A percentile compares a stretch with the other conserved stretches of the same genome.
Conservation (phyloP, 2,888 invertebrate species). For the Euzophera pinguis region DNA sequence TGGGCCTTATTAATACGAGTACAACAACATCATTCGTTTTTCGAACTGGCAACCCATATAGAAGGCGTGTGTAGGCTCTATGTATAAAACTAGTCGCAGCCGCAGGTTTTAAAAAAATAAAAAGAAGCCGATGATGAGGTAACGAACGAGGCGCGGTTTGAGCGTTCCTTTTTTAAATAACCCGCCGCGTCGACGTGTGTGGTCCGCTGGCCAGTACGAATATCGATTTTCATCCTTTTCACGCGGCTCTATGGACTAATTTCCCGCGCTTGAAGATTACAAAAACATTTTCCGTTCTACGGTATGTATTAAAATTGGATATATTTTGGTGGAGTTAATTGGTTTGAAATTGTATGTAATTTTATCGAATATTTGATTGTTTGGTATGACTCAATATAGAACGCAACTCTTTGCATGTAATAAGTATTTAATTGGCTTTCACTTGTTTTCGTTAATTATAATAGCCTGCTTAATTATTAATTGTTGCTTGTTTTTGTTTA, state of each 20-base stretch:
- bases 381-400: slow-evolving; percentile 40
- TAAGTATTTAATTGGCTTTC: slow-evolving; percentile 17
- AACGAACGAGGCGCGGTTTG: slow-evolving; percentile 76
- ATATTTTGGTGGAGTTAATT: slow-evolving; percentile 48
- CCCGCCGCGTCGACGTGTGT: slow-evolving; percentile 68
- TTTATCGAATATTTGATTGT: slow-evolving; percentile 38
- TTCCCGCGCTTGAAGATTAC: neutral
- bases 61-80: slow-evolving; percentile 47
- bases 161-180: slow-evolving; percentile 75
- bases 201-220: slow-evolving; percentile 42
- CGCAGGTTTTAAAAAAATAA: slow-evolving; percentile 57
- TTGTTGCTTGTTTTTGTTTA: neutral
- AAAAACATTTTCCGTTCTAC: slow-evolving; percentile 22
- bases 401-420: slow-evolving; percentile 13
- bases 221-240: slow-evolving; percentile 25
- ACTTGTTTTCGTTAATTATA: slow-evolving; percentile 19
- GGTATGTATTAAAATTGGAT: slow-evolving; percentile 47
- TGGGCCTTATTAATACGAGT: slow-evolving; percentile 49
- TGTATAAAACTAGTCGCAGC: slow-evolving; percentile 66
- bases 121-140: slow-evolving; percentile 73
- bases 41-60: slow-evolving; percentile 41
- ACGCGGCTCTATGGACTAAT: slow-evolving; percentile 1
- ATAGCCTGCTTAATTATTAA: slow-evolving; percentile 16
- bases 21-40: slow-evolving; percentile 65
- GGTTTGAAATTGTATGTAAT: slow-evolving; percentile 53